phyloP scores from a whole-genome alignment of 2,888 invertebrate genomes.

The Sthenelais limicola region DNA sequence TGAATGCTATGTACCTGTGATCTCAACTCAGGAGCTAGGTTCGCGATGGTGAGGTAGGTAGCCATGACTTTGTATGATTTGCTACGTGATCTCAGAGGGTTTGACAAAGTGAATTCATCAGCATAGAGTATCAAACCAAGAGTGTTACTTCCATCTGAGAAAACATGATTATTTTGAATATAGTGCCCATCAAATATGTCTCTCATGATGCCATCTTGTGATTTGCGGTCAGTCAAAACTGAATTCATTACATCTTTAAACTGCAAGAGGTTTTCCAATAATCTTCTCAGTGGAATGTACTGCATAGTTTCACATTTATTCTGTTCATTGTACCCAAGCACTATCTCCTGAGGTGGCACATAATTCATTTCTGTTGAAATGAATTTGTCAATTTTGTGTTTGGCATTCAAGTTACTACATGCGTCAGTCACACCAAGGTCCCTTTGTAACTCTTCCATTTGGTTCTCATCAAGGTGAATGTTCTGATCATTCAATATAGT shows the following conservation, averaged over 20 bases:
- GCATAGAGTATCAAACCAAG: not conserved
- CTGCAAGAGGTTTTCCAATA: not conserved
- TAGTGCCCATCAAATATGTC: not conserved
- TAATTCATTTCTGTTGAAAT: not conserved
- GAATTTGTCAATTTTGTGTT: conserved; percentile 3
- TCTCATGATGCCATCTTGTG: not conserved
- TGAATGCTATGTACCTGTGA: not conserved
- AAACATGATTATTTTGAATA: not conserved
- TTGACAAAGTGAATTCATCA: not conserved
- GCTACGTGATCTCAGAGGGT: not conserved
- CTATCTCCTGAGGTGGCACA: not conserved
- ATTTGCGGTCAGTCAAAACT: not conserved
- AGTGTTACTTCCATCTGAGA: not conserved
- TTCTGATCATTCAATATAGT: not conserved
- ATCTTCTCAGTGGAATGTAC: not conserved
- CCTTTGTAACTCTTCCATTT: not conserved
- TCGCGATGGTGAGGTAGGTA: not conserved
- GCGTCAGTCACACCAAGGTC: not conserved
- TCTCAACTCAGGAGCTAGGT: not conserved
- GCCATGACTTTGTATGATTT: not conserved
- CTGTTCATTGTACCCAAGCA: not conserved
- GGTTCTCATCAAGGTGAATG: not conserved
- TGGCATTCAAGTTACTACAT: not conserved
- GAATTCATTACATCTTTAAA: not conserved
- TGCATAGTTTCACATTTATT: not conserved